Evolutionary conservation across 2,797 vertebrate species (phyloP).

Genomic region (Trachurus trachurus): DNA sequence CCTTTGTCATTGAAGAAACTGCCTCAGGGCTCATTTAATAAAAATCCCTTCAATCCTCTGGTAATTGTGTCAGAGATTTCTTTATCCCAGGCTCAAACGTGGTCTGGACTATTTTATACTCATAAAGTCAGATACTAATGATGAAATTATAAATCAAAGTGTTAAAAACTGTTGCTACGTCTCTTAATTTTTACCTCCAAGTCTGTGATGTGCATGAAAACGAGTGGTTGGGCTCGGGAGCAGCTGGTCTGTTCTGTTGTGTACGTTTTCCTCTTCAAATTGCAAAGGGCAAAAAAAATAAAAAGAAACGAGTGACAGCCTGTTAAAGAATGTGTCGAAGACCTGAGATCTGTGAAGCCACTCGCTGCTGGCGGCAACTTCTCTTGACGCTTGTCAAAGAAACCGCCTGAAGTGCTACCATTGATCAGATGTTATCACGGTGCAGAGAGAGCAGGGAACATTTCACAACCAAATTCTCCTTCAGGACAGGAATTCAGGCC

Average conservation of each 20-base stretch:
- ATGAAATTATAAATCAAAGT: background rate
- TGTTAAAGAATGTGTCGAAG: slow-evolving; percentile 56
- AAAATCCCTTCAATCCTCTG: background rate
- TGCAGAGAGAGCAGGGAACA: background rate
- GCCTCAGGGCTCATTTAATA: background rate
- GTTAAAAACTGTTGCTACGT: background rate
- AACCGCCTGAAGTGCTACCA: slow-evolving; percentile 42
- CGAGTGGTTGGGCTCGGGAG: background rate
- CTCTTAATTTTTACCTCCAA: background rate
- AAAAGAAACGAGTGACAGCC: slow-evolving; percentile 31
- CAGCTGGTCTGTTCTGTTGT: slow-evolving; percentile 34
- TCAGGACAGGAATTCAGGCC: slow-evolving; percentile 50
- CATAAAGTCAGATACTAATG: background rate
- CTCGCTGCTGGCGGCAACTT: slow-evolving; percentile 11
- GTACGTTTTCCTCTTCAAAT: slow-evolving; percentile 26
- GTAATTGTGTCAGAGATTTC: background rate
- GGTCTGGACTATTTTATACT: background rate
- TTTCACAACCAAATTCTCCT: slow-evolving; percentile 63
- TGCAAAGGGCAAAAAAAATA: slow-evolving; percentile 15
- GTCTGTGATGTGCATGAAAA: background rate
- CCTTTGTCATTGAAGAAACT: slow-evolving; percentile 2
- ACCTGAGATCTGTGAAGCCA: slow-evolving; percentile 38
- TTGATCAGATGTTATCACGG: slow-evolving; percentile 60
- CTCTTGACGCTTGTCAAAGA: slow-evolving; percentile 21
- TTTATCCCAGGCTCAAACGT: background rate